These are phyloP conservation scores for Chloroceryle inda DNA, from an alignment of 2,797 vertebrate genomes.

Conservation along the genomic window DNA sequence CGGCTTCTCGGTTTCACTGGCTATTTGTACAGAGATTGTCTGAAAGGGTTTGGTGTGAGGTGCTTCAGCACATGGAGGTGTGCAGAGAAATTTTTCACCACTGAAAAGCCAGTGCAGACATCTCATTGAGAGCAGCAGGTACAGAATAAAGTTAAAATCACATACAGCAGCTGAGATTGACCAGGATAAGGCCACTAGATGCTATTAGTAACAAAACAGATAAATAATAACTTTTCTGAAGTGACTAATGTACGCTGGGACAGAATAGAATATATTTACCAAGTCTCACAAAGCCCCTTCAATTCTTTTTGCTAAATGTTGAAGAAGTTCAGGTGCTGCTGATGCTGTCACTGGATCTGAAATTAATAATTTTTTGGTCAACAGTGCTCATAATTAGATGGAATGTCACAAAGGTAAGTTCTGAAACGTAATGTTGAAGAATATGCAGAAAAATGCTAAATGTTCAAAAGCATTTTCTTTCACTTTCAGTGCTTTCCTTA, in stretches of 20 bases:
- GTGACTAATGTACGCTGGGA: background rate
- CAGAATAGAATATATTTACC: background rate
- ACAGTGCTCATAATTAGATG: rapidly evolving
- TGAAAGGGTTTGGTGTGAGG: background rate
- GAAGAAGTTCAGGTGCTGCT: background rate
- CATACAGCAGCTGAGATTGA: background rate
- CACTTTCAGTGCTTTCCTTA: background rate
- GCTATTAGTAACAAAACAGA: background rate
- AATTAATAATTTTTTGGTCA: background rate
- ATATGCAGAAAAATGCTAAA: background rate
- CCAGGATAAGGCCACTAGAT: background rate
- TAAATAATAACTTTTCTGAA: background rate
- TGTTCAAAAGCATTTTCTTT: background rate
- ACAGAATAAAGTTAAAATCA: background rate
- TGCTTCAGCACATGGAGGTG: background rate
- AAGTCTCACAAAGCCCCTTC: background rate
- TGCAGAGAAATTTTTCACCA: background rate
- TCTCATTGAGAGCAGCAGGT: background rate
- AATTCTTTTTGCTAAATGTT: background rate
- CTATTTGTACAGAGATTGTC: background rate
- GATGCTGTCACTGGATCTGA: background rate
- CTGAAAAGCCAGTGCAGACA: background rate
- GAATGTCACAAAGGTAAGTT: background rate
- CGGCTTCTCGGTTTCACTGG: background rate
- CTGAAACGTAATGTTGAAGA: background rate